Evolutionary conservation across 2,113 vertebrate species (phyloP).

Genomic region (Penelope pileata): DNA sequence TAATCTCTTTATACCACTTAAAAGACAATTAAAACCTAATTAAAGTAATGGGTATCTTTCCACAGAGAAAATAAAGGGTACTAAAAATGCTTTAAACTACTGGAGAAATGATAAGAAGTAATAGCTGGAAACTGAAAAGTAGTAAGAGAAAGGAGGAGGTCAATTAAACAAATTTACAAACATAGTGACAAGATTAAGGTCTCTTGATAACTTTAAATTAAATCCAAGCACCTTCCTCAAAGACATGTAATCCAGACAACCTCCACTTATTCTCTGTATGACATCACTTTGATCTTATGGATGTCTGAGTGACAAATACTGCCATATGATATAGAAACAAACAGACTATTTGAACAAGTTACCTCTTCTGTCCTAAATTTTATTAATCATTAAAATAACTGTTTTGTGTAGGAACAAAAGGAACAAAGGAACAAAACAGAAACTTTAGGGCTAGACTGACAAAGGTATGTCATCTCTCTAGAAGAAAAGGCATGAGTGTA

Average conservation of each 20-base stretch:
- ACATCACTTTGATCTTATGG: rapidly evolving
- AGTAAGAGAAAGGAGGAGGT: neutral
- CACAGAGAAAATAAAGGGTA: neutral
- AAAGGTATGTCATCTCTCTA: neutral
- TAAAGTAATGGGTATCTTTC: neutral
- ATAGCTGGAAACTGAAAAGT: neutral
- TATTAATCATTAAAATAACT: neutral
- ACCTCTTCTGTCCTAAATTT: neutral
- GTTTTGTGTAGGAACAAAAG: rapidly evolving
- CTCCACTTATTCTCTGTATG: neutral
- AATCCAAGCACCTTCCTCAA: neutral
- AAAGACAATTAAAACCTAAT: neutral
- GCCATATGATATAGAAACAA: neutral
- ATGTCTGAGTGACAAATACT: neutral
- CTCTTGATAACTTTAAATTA: neutral
- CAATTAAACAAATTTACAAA: neutral
- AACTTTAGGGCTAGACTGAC: neutral
- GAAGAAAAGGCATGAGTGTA: rapidly evolving
- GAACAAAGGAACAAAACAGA: neutral
- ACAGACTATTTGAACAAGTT: neutral
- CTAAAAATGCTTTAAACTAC: neutral
- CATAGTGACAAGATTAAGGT: neutral
- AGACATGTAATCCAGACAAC: neutral
- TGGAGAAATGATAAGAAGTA: neutral
- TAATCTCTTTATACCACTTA: neutral